Base-by-base conservation (phyloP, 1,140 invertebrate species). In the Aethina tumida region DNA sequence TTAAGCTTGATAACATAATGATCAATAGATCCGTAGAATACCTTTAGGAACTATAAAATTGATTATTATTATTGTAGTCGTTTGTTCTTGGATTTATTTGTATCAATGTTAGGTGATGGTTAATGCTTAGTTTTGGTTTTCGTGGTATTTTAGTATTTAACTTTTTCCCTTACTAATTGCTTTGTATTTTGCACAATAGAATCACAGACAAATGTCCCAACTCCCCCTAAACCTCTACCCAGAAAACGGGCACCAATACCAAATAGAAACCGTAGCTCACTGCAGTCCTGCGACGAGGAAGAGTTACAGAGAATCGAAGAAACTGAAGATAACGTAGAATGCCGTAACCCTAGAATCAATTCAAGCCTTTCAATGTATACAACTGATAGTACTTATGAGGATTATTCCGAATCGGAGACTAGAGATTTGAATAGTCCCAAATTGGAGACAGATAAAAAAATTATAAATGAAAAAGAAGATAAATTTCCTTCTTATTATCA, bases 141-240 rank as follows among this genome's bases (percentile, higher is more conserved):
- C 7, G 28, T 30, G 28, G 7, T 7, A 13, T 8, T 7, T 30
- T 7, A n/a, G 28, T 30, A 12, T 7, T 7, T 6, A 30, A 17
- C 10, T 25, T 22, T 38, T 44, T 45, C 41, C 25, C 37, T 33
- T 41, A 44, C 43, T 55, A 55, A 52, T 41, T 24, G 43, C 49
- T 47, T 52, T 50, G 33, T 52, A 50, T 56, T 58, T 57, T 59
- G 55, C 55, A 59, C 58, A 55, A 44, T 56, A 59, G 55, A 47
- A 41, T 36, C 43, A 35, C 24, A 13, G 28, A 28, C 25, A 42
- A 16, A n/a, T 40, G 14, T 44, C 32, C 20, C 20, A 46, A 20
- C 24, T 36, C 14, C 27, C 22, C 26, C 43, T 32, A 38, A 43
- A 44, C 35, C 49, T 43, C 29, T 30, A 25, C 47, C 39, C 46